These are phyloP conservation scores for Siniperca undulata DNA, from an alignment of 2,797 vertebrate genomes.

Conservation along the genomic window DNA sequence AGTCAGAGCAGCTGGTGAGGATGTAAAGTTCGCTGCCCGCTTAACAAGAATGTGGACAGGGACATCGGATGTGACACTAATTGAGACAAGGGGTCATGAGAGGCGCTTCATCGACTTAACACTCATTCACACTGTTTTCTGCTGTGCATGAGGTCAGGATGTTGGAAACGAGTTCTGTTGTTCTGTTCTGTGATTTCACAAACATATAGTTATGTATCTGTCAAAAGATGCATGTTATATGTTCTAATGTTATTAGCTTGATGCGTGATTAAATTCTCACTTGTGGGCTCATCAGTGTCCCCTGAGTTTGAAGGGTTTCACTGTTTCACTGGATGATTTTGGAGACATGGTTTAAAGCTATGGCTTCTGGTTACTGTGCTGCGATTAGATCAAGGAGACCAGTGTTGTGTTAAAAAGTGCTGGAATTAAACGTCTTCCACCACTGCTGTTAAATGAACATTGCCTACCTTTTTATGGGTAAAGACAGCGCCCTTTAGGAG, in stretches of 20 bases:
- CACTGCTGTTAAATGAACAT: neutral
- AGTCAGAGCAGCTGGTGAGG: constrained; percentile 50
- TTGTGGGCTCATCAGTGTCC: neutral
- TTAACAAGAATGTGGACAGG: constrained; percentile 35
- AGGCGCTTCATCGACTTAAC: constrained; percentile 40
- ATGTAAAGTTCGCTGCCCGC: constrained; percentile 18
- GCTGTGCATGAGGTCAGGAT: constrained; percentile 6
- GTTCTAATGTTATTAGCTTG: neutral
- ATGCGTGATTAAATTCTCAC: neutral
- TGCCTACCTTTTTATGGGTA: neutral
- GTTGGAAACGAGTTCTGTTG: neutral
- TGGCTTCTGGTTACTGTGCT: neutral
- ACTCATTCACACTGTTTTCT: constrained; percentile 32
- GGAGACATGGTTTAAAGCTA: neutral
- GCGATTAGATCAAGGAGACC: neutral
- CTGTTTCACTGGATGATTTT: neutral
- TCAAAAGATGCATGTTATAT: neutral
- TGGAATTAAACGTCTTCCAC: neutral
- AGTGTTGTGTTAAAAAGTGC: neutral
- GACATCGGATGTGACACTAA: constrained; percentile 44
- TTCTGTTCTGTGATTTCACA: neutral
- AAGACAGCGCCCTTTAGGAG: neutral
- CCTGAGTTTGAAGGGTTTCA: neutral
- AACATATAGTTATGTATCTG: neutral
- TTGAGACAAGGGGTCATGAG: constrained; percentile 49